Percentiles rank a stretch among this genome's conserved stretches.
Conservation (phyloP, 2,888 invertebrate species). For the Melikaiella ostensackeni region DNA sequence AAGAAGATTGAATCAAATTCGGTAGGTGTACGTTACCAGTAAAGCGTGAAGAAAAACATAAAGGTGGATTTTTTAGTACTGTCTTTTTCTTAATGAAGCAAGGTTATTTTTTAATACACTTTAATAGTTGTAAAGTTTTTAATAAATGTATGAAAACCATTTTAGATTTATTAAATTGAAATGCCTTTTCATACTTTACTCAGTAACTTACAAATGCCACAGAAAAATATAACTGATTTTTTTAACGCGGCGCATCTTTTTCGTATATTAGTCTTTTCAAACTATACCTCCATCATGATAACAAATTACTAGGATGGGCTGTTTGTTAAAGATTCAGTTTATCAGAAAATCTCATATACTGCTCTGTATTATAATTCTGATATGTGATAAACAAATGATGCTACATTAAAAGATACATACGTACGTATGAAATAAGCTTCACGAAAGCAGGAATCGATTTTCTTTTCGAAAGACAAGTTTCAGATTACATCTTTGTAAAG, state of each 20-base stretch:
- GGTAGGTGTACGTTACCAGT: not conserved
- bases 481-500: conserved; percentile 40
- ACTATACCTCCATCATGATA: not conserved
- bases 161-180: not conserved
- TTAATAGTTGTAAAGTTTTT: conserved; percentile 18
- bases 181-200: conserved; percentile 17
- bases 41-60: conserved; percentile 4
- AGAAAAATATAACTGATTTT: conserved; percentile 10
- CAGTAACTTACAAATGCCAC: not conserved
- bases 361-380: conserved; percentile 50
- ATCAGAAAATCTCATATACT: conserved; percentile 31
- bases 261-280: not conserved
- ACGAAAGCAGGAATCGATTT: conserved; percentile 41
- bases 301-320: not conserved
- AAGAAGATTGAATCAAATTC: conserved; percentile 22
- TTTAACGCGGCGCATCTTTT: not conserved
- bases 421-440: conserved; percentile 32
- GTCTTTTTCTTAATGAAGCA: not conserved
- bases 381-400: conserved; percentile 49
- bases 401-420: conserved; percentile 41
- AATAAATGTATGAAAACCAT: conserved; percentile 12
- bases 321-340: conserved; percentile 29
- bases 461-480: conserved; percentile 44
- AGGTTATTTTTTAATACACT: conserved; percentile 12
- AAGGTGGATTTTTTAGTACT: not conserved